Evolutionary conservation across 2,797 vertebrate genomes (phyloP), one percentile per base, ranked within the genome.

Genomic region (Eidolon dupreanum): DNA sequence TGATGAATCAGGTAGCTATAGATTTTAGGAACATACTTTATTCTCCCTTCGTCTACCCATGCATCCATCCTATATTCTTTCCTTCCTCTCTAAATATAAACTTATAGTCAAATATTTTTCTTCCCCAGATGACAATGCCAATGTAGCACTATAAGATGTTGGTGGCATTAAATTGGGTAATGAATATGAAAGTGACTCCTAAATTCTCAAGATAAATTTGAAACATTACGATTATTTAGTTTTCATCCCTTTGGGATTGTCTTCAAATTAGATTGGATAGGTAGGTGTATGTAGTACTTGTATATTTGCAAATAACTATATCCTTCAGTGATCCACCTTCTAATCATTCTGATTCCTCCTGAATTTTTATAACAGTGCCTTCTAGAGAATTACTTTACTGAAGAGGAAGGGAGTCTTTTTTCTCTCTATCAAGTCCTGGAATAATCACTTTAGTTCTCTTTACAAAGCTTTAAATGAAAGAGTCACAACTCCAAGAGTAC

Each of bases 271-370:
- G 53, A 20, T 83, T 66, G 87, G 46, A 22, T 51, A 59, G 8
- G 8, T 89, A 74, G 28, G 88, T 65, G 59, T 71, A 75, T 41
- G 1, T 63, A 31, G 41, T 70, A 7, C 38, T 57, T 90, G 2
- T 88, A n/a, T 10, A 88, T 91, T 95, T 92, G 51, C 36, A 96
- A 88, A 77, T 66, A 83, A 59, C 51, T 79, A 22, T 28, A 83
- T 55, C n/a, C 16, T 78, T 86, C 11, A 28, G 0, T 70, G 26
- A 36, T 87, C 65, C 49, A 28, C 6, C 90, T 81, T 71, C 9
- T 65, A 74, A 51, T 38, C 66, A 11, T 87, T 77, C 15, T 74
- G 28, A 81, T 87, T 93, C 36, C 41, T 81, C 90, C 24, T 87
- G 41, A 55, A 59, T 93, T 94, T 78, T 89, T 73, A 46, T 71